These are phyloP conservation scores for Eleutherodactylus coqui DNA, from an alignment of 2,797 vertebrate genomes.

Conservation along the genomic window DNA sequence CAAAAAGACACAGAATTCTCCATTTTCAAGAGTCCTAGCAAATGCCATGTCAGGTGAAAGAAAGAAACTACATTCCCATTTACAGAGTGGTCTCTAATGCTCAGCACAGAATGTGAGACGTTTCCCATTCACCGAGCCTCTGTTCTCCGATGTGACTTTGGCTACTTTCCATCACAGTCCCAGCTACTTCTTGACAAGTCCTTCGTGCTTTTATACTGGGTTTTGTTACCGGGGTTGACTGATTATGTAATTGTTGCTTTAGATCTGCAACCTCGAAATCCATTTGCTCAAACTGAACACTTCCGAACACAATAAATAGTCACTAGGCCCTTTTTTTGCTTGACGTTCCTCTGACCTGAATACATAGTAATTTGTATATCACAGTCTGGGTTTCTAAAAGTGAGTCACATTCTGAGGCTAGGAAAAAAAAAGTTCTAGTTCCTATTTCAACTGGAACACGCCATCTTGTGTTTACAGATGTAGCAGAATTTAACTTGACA, in stretches of 20 bases:
- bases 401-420: neutral
- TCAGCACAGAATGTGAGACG: slow-evolving; percentile 15
- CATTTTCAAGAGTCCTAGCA: slow-evolving; percentile 35
- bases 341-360: slow-evolving; percentile 13
- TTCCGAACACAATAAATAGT: neutral
- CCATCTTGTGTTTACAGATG: too few species aligned
- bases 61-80: slow-evolving; percentile 42
- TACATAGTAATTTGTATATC: neutral
- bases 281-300: slow-evolving; percentile 19
- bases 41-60: slow-evolving; percentile 23
- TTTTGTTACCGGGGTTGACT: slow-evolving; percentile 37
- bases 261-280: slow-evolving; percentile 1
- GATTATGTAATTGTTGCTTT: slow-evolving; percentile 24
- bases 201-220: slow-evolving; percentile 19
- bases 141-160: slow-evolving; percentile 32
- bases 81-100: slow-evolving; percentile 45
- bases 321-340: neutral
- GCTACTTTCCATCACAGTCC: slow-evolving; percentile 28
- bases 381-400: neutral
- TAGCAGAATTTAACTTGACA: too few species aligned
- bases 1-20: slow-evolving; percentile 48
- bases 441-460: neutral
- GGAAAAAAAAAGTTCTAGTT: neutral
- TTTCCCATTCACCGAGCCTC: slow-evolving; percentile 26
- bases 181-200: slow-evolving; percentile 12